Percentiles rank a stretch among this genome's conserved stretches.
Evolutionary conservation across 2,797 vertebrate species (phyloP).

Genomic region (Eulemur coronatus): DNA sequence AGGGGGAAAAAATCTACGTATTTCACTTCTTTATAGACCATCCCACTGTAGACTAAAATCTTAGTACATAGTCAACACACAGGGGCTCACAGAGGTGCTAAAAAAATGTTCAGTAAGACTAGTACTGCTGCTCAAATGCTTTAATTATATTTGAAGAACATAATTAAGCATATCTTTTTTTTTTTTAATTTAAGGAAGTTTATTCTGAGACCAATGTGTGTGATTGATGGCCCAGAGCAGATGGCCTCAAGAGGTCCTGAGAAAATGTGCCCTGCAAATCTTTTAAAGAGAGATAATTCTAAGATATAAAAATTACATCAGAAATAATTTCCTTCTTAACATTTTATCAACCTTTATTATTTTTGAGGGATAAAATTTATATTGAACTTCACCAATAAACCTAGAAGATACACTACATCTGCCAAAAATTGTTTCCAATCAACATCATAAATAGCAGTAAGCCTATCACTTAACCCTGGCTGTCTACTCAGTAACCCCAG

Average conservation of each 20-base stretch:
- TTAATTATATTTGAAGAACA: slow-evolving; percentile 33
- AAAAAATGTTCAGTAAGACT: not conserved
- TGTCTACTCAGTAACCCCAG: not conserved
- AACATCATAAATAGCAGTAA: not conserved
- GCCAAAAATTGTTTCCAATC: slow-evolving; percentile 4
- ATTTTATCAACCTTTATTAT: not conserved
- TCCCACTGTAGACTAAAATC: not conserved
- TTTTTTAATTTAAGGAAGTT: not conserved
- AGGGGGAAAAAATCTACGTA: not conserved
- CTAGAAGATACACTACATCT: not conserved
- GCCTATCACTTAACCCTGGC: not conserved
- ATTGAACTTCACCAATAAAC: slow-evolving; percentile 30
- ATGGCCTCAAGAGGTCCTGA: not conserved
- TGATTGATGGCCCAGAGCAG: not conserved
- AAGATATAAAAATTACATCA: slow-evolving; percentile 2
- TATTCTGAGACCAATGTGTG: not conserved
- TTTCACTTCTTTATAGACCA: not conserved
- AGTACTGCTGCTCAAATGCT: not conserved
- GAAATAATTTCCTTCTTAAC: not conserved
- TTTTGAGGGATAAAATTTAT: not conserved
- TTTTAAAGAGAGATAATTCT: not conserved
- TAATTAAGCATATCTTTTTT: not conserved
- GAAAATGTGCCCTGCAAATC: not conserved
- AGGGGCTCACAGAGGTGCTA: not conserved
- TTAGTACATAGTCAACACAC: not conserved